Evolutionary conservation across 2,797 vertebrate genomes (phyloP).

Genomic region (Molothrus ater): DNA sequence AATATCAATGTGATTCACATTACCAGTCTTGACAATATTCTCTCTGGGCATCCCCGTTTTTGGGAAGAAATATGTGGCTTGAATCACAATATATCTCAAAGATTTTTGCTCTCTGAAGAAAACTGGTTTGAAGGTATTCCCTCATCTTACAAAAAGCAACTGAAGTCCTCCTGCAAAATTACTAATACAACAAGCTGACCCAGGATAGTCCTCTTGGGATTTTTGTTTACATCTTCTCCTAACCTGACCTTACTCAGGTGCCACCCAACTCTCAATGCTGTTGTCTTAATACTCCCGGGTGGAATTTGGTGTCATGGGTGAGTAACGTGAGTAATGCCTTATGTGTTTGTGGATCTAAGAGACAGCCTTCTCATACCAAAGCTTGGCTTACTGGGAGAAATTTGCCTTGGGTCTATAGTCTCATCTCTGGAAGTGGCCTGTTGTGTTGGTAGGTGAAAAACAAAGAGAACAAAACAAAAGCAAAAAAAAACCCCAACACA

Average conservation of each 20-base stretch:
- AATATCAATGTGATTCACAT: not conserved
- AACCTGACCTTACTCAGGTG: not conserved
- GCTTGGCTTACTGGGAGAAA: not conserved
- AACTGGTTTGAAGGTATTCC: not conserved
- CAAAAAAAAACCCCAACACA: too few relatives aligned
- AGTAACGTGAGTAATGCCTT: not conserved
- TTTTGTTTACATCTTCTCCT: not conserved
- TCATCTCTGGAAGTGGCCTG: not conserved
- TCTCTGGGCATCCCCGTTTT: not conserved
- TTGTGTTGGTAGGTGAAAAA: not conserved
- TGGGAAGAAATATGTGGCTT: not conserved
- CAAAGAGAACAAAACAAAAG: not conserved
- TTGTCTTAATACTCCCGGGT: fast-evolving
- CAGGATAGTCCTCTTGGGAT: not conserved
- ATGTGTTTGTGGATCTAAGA: not conserved
- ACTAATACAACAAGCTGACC: not conserved
- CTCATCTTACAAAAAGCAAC: not conserved
- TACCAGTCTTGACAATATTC: not conserved
- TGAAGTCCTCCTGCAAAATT: not conserved
- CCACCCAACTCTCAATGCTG: not conserved
- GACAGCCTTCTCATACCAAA: not conserved
- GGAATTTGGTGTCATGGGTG: not conserved
- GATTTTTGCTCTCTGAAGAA: not conserved
- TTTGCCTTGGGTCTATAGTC: not conserved
- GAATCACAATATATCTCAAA: not conserved